Conservation (phyloP, 2,888 invertebrate genomes). For the Drosophila testacea region DNA sequence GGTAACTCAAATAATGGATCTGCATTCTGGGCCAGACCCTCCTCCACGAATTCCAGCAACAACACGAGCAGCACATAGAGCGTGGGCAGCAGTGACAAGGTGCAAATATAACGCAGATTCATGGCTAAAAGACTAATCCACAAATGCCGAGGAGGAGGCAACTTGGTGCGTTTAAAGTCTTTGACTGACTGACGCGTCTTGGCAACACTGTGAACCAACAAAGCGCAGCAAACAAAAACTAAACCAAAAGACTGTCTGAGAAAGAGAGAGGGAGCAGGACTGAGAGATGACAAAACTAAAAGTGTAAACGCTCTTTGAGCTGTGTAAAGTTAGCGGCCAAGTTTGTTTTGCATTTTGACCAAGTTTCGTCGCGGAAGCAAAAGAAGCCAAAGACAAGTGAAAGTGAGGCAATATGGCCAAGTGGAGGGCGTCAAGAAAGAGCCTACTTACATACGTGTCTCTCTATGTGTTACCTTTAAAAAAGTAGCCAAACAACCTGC, state of each 20-base stretch:
- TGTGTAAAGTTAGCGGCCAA: constrained; percentile 62
- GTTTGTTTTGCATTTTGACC: constrained; percentile 80
- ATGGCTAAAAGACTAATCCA: constrained; percentile 44
- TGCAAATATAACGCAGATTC: constrained; percentile 79
- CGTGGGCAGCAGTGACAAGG: constrained; percentile 80
- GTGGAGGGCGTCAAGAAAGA: constrained; percentile 59
- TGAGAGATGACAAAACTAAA: constrained; percentile 41
- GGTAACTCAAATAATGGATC: constrained; percentile 90
- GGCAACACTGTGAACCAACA: constrained; percentile 52
- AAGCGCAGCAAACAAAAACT: constrained; percentile 62
- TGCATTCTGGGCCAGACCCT: constrained; percentile 82
- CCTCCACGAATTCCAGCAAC: constrained; percentile 79
- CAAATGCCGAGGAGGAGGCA: constrained; percentile 32
- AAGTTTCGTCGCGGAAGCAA: constrained; percentile 77
- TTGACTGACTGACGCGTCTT: constrained; percentile 70
- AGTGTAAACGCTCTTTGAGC: constrained; percentile 34
- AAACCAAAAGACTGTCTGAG: constrained; percentile 19
- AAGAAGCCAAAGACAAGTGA: constrained; percentile 74
- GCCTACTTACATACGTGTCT: constrained; percentile 41
- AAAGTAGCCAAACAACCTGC: constrained; percentile 56
- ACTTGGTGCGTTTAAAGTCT: constrained; percentile 76
- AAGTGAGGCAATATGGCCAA: constrained; percentile 72
- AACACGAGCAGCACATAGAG: constrained; percentile 81
- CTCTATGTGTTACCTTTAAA: constrained; percentile 16
- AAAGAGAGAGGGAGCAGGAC: constrained; percentile 35